Evolutionary conservation across 2,113 vertebrate species (phyloP).

Genomic region (Phrynocephalus versicolor): DNA sequence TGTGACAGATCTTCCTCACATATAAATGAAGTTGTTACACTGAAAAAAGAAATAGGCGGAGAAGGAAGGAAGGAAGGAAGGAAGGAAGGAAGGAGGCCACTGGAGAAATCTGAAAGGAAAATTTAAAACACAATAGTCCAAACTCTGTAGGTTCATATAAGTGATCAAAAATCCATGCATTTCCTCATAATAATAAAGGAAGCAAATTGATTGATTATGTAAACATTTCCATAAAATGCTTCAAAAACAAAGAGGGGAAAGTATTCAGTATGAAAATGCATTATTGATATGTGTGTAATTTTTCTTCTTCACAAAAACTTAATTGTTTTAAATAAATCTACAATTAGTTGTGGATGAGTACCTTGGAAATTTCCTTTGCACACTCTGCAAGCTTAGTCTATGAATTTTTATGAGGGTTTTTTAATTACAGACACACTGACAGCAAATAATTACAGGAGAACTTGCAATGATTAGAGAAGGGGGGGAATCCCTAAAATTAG

Average conservation of each 20-base stretch:
- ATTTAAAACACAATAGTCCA: background rate
- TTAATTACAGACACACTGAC: slow-evolving; percentile 3
- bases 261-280: slow-evolving; percentile 8
- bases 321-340: slow-evolving; percentile 16
- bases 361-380: slow-evolving; percentile 27
- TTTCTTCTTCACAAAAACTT: background rate
- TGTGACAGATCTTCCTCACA: background rate
- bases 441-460: slow-evolving; percentile 26
- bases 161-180: background rate
- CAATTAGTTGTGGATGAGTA: slow-evolving; percentile 22
- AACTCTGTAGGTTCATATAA: background rate
- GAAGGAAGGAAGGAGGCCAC: background rate
- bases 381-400: background rate
- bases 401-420: slow-evolving; percentile 36
- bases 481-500: background rate
- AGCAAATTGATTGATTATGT: background rate
- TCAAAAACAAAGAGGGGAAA: background rate
- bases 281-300: background rate
- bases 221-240: background rate
- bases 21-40: background rate
- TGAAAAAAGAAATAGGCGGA: background rate
- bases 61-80: background rate
- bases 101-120: background rate
- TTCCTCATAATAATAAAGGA: background rate
- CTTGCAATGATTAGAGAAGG: background rate